Evolutionary conservation across 2,888 invertebrate genomes (phyloP).

Genomic region (Drosophila cognata): DNA sequence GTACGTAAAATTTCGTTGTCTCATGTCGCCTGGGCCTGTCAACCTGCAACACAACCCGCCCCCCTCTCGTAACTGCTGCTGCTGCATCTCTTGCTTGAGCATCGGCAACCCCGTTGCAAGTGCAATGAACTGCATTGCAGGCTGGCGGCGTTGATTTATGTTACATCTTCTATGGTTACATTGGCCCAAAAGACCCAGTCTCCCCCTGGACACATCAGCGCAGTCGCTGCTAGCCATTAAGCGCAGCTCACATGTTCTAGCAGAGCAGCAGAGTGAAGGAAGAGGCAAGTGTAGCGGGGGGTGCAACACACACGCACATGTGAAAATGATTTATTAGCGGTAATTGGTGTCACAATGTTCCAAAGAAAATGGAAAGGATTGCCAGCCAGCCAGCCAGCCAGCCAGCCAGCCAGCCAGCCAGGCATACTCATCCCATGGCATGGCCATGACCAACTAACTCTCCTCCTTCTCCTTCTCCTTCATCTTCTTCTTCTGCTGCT

Average conservation of each 20-base stretch:
- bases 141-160: conserved; percentile 80
- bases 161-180: conserved; percentile 80
- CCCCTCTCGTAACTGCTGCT: not conserved
- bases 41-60: conserved; percentile 59
- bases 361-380: conserved; percentile 78
- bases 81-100: conserved; percentile 14
- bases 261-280: not conserved
- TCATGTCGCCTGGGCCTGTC: conserved; percentile 77
- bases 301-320: conserved; percentile 42
- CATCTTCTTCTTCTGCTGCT: not conserved
- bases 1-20: conserved; percentile 69
- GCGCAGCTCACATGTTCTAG: conserved; percentile 73
- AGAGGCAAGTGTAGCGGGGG: not conserved
- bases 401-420: not conserved
- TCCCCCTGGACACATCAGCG: not conserved
- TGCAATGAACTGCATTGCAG: conserved; percentile 78
- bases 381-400: conserved; percentile 34
- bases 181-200: conserved; percentile 42
- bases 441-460: conserved; percentile 32
- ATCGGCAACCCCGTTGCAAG: conserved; percentile 59
- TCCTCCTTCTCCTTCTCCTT: not conserved
- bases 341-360: conserved; percentile 81
- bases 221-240: conserved; percentile 64
- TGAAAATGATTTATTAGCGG: conserved; percentile 82
- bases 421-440: conserved; percentile 25